Conservation (phyloP, 1,140 invertebrate genomes). For the Hylaeus anthracinus region DNA sequence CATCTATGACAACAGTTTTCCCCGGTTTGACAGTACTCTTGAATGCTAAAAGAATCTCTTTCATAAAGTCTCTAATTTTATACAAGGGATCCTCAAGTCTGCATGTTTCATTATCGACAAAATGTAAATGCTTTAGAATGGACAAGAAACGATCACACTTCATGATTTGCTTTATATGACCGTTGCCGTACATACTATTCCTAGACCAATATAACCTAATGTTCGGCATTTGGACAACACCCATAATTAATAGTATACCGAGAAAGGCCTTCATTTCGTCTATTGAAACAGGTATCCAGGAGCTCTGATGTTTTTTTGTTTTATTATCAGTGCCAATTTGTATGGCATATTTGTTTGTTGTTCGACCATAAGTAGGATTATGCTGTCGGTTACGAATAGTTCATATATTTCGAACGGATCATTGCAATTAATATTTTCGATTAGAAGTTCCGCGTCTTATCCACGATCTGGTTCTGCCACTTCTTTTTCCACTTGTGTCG, state of each 20-base stretch:
- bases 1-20: slow-evolving; percentile 69
- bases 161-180: slow-evolving; percentile 40
- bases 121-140: slow-evolving; percentile 56
- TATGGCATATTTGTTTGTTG: slow-evolving; percentile 24
- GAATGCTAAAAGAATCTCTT: slow-evolving; percentile 22
- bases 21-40: slow-evolving; percentile 57
- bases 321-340: slow-evolving; percentile 24
- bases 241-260: slow-evolving; percentile 55
- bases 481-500: slow-evolving; percentile 10
- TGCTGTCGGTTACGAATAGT: slow-evolving; percentile 34
- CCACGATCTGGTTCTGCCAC: slow-evolving; percentile 22
- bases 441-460: slow-evolving; percentile 21
- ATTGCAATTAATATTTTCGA: slow-evolving; percentile 39
- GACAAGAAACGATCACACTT: slow-evolving; percentile 55
- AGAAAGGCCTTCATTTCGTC: slow-evolving; percentile 54
- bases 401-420: slow-evolving; percentile 32
- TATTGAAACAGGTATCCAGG: slow-evolving; percentile 27
- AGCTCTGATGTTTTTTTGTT: slow-evolving; percentile 28
- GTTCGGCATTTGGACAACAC: slow-evolving; percentile 37
- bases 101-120: slow-evolving; percentile 42
- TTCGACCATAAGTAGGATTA: slow-evolving; percentile 34
- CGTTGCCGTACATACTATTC: slow-evolving; percentile 47
- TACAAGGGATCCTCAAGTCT: slow-evolving; percentile 2
- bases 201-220: slow-evolving; percentile 56
- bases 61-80: not conserved